Evolutionary conservation across 2,797 vertebrate genomes (phyloP), one percentile per base, ranked within the genome.

Genomic region (Epinephelus malabaricus): DNA sequence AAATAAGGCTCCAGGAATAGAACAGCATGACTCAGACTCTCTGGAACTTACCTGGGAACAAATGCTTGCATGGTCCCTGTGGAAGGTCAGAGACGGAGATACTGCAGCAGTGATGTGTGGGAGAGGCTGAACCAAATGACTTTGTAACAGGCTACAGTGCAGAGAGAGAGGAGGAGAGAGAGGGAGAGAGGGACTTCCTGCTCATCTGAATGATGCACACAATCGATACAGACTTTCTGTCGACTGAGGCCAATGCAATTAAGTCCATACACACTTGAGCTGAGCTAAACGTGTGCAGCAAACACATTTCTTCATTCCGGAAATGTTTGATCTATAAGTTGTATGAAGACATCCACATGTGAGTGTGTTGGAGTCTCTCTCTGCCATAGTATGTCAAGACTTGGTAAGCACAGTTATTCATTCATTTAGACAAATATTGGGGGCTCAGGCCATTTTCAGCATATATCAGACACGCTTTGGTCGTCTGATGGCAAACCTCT

Each of bases 1-100:
- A 81, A 69, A 74, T 49, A 81, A 67, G 46, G 54, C 76, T 61
- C 18, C 34, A 73, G 19, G 19, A 81, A 82, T 21, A 75, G 55
- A 75, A 53, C 19, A 70, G 71, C 53, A 63, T 77, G 64, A 84
- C 71, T 89, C 47, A 51, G 69, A n/a, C 3, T 47, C 21, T 62
- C 3, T 81, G 77, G 81, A 85, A 89, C 90, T 65, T 95, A 96
- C 95, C 95, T 95, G 85, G 94, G 89, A 69, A 84, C 45, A 78
- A 92, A 96, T 27, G 92, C 91, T 76, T 96, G 94, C 96, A 96
- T 96, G 83, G 83, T 92, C 79, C 86, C 81, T 66, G 83, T 73
- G 71, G 94, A 95, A 94, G 95, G 94, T 95, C 90, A 93, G 86
- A 85, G 59, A 79, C 60, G 65, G 87, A 83, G 86, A 79, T 64